Evolutionary conservation across 2,888 invertebrate genomes (phyloP), one percentile per base, ranked within the genome.

Genomic region (Drosophila pseudotalamancana): DNA sequence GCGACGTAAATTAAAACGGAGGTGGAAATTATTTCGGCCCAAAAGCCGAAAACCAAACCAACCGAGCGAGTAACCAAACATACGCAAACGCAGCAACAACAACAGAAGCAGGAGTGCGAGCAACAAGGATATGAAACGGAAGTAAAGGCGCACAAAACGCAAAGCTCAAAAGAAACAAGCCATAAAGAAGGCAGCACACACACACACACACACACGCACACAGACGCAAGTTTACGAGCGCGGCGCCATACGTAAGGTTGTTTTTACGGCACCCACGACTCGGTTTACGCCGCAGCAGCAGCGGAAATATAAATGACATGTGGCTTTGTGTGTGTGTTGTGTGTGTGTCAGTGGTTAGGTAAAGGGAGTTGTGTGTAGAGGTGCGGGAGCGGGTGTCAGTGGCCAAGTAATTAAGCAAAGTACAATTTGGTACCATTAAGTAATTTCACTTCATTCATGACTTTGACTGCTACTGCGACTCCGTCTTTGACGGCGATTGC

Each of bases 331-430:
- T 66, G 25, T 16, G 14, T 11, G 29, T 19, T 11, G 29, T 19
- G 29, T 43, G 2, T 27, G n/a, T 27, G 12, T 9, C 12, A 23
- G 40, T 1, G 19, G 12, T 1, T 31, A 8, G 14, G 34, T 6
- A n/a, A 4, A n/a, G 37, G 59, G 57, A 32, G 53, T 34, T 55
- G 50, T 39, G n/a, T 39, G 5, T 0, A 31, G 34, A 25, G 31
- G 19, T 14, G 35, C 42, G 39, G 49, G 42, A 49, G 56, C 39
- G 56, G 64, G 61, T 81, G 81, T 86, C 86, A 78, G 77, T 80
- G 77, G 72, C 81, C 78, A 78, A 88, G 88, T 88, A 88, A 88
- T 88, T 88, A 88, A 88, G 87, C 86, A 86, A 88, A 88, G 88
- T 87, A 87, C 79, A 81, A 87, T 88, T 87, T 81, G 81, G 78